Evolutionary conservation across 2,113 vertebrate genomes (phyloP), one percentile per base, ranked within the genome.

Genomic region (Rhadina sibilatrix): DNA sequence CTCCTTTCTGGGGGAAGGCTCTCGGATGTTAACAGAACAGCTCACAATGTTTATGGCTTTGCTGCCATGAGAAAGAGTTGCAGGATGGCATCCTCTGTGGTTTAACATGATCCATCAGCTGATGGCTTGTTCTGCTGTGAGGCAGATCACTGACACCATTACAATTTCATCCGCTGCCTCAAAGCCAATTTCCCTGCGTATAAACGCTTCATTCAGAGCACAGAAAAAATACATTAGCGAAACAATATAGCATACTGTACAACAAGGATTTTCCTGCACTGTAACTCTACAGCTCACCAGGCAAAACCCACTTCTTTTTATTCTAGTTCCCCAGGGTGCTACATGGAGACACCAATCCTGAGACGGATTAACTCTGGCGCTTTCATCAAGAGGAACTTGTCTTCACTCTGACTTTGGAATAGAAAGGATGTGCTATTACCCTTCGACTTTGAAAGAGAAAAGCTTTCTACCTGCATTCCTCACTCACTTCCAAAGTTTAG

Each of bases 51-150:
- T 87, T 56, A 49, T 2, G 20, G 31, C n/a, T 75, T 42, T 87
- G 66, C 81, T 76, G 54, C 57, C 66, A 44, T 61, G 90, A 91
- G 88, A 86, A 94, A 49, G 2, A 5, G 44, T 33, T 7, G 44
- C 0, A 0, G 75, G 80, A 83, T 72, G 54, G 70, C 57, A 61
- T 46, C 47, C 68, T 64, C 83, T 93, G 96, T 1, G 56, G 92
- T 96, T 96, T 94, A 96, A 96, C 94, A 61, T 95, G 93, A 95
- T 90, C 93, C 87, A 95, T 96, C 96, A 96, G 92, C 96, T 96
- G 96, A 94, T 87, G 2, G 5, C 90, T 90, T 78, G 76, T 75
- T 94, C 64, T 92, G 87, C 91, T 95, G 89, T 27, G 9, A 91
- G 93, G 94, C 93, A 92, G 91, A 93, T 91, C 93, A 83, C 5